Evolutionary conservation across 2,113 vertebrate genomes (phyloP).

Genomic region (Azemiops feae): DNA sequence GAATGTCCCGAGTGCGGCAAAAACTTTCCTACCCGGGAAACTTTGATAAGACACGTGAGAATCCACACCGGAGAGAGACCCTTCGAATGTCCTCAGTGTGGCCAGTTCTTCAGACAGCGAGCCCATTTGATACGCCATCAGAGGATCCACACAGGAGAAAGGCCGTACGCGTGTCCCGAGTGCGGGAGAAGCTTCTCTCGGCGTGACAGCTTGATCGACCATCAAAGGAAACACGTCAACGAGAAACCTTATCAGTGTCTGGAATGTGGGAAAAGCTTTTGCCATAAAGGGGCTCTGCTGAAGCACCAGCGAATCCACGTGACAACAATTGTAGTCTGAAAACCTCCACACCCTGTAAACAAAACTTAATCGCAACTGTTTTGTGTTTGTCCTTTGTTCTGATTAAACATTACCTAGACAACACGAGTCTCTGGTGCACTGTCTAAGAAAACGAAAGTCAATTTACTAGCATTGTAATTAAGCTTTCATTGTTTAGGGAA

Average conservation of each 20-base stretch:
- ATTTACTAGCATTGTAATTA: background rate
- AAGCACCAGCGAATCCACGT: background rate
- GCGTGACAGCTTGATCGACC: slow-evolving; percentile 54
- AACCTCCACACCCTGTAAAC: accelerated
- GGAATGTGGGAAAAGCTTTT: background rate
- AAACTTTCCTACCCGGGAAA: slow-evolving; percentile 56
- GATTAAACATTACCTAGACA: background rate
- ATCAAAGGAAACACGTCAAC: slow-evolving; percentile 46
- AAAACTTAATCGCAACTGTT: background rate
- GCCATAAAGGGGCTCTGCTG: background rate
- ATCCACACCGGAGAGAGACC: slow-evolving; percentile 70
- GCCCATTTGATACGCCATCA: slow-evolving; percentile 61
- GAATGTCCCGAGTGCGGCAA: slow-evolving; percentile 32
- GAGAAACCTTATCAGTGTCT: background rate
- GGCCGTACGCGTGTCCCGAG: slow-evolving; percentile 55
- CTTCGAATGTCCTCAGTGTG: slow-evolving; percentile 68
- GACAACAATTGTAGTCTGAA: background rate
- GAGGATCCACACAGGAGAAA: slow-evolving; percentile 64
- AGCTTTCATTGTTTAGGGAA: background rate
- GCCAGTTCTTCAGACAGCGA: slow-evolving; percentile 69
- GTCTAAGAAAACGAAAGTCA: background rate
- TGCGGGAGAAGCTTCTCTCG: slow-evolving; percentile 32
- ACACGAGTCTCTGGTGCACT: background rate
- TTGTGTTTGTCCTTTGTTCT: background rate
- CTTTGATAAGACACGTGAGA: slow-evolving; percentile 68